Evolutionary conservation across 1,140 invertebrate genomes (phyloP), one percentile per base, ranked within the genome.

Genomic region (Meloidogyne exigua): DNA sequence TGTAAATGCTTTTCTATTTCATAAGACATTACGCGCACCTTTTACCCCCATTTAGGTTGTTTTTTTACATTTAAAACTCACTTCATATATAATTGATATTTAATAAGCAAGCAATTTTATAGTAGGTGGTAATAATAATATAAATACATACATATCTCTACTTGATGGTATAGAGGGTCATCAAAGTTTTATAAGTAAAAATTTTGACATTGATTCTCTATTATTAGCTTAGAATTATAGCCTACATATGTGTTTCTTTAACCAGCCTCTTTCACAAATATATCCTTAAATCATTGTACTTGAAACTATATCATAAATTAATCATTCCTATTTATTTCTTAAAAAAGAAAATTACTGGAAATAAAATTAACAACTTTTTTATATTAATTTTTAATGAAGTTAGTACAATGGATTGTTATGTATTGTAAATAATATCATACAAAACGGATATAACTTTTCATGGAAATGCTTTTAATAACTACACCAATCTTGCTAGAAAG

Each of bases 21-120:
- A n/a, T n/a, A 57, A 57, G n/a, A 21, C 49, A 57, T 57, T 57
- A 57, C 49, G n/a, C 49, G 49, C 49, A 57, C 49, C n/a, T 49
- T 49, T 57, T n/a, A n/a, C n/a, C 49, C n/a, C 21, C 21, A n/a
- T 57, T 57, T 15, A 12, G 49, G 13, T 57, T 18, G n/a, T 57
- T 57, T 57, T 9, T 18, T 49, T 15, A 15, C 15, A 49, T 49
- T 18, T 57, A 57, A 57, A 57, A n/a, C 49, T 57, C 18, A 57
- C 49, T 49, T 57, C n/a, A 18, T 49, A 49, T 49, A 49, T 49
- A 49, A 57, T 57, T 57, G n/a, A 57, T 57, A 57, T 57, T 21
- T 57, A 57, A 57, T 49, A 57, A 57, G n/a, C n/a, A 57, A n/a
- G n/a, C 49, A 57, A 57, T 39, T 39, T 39, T 39, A 4, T 5